phyloP scores from a whole-genome alignment of 2,888 invertebrate species.

The Pomacea canaliculata region DNA sequence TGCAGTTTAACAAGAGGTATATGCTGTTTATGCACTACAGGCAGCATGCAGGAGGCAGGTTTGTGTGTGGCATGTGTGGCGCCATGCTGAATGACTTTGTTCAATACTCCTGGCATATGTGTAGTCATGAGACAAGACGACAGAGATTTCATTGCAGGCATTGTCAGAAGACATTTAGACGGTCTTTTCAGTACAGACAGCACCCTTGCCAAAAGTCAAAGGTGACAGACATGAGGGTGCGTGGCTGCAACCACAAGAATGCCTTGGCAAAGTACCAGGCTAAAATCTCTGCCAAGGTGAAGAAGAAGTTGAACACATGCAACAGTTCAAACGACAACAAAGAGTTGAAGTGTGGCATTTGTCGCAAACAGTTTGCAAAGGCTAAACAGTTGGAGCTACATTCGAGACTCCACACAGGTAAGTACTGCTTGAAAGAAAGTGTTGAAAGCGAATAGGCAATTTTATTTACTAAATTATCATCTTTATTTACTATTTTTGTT shows the following conservation, averaged over 20 bases:
- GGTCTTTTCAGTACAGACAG: background rate
- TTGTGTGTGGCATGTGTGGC: slow-evolving; percentile 57
- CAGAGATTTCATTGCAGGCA: slow-evolving; percentile 11
- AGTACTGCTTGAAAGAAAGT: background rate
- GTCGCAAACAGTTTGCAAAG: slow-evolving; percentile 49
- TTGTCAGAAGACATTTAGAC: slow-evolving; percentile 3
- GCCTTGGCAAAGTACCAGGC: slow-evolving; percentile 5
- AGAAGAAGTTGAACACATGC: slow-evolving; percentile 2
- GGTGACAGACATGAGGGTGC: background rate
- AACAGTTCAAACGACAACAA: slow-evolving; percentile 26
- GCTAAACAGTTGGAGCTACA: slow-evolving; percentile 49
- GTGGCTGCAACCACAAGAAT: background rate
- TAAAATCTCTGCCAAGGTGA: background rate
- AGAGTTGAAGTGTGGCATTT: slow-evolving; percentile 51
- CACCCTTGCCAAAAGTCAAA: background rate
- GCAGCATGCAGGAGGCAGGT: slow-evolving; percentile 50
- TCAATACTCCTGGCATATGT: slow-evolving; percentile 20
- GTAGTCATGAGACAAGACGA: slow-evolving; percentile 4
- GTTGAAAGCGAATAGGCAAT: background rate
- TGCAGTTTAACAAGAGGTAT: slow-evolving; percentile 47
- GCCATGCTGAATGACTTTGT: slow-evolving; percentile 25
- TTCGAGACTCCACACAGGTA: slow-evolving; percentile 48
- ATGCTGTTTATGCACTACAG: slow-evolving; percentile 55
- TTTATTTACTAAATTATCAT: background rate
- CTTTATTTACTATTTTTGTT: no score